Conservation (phyloP, 2,888 invertebrate genomes). For the Pristionchus mayeri region DNA sequence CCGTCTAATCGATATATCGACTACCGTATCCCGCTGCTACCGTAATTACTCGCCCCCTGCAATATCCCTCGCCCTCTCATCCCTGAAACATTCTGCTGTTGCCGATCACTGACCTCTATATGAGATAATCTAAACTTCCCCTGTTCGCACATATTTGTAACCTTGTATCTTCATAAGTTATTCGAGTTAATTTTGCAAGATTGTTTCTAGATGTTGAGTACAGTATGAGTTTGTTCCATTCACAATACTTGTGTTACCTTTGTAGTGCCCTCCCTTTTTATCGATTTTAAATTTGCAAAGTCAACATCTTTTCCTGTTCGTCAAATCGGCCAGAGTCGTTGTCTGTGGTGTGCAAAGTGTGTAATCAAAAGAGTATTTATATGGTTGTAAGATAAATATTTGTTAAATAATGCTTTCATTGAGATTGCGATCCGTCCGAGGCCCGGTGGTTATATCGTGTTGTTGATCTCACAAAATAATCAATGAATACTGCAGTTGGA, state of each 20-base stretch:
- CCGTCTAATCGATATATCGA: conserved; percentile 51
- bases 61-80: neutral
- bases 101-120: conserved; percentile 17
- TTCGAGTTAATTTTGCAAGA: neutral
- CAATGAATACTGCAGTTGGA: too few relatives aligned
- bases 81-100: conserved; percentile 13
- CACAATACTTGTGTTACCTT: conserved; percentile 29
- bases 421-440: too few relatives aligned
- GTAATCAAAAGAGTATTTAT: conserved; percentile 36
- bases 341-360: conserved; percentile 21
- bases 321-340: neutral
- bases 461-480: too few relatives aligned
- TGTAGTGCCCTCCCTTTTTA: conserved; percentile 3
- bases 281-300: neutral
- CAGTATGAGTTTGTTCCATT: conserved; percentile 5
- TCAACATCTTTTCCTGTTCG: neutral
- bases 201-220: conserved; percentile 18
- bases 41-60: neutral
- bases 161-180: conserved; percentile 10
- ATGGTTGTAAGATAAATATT: conserved; percentile 32
- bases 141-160: neutral
- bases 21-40: conserved; percentile 17
- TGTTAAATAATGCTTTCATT: too few relatives aligned
- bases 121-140: neutral
- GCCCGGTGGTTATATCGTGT: too few relatives aligned